Percentiles rank a stretch among this genome's conserved stretches.
Evolutionary conservation across 2,797 vertebrate genomes (phyloP).

Genomic region (Micropoecilia bifurca): DNA sequence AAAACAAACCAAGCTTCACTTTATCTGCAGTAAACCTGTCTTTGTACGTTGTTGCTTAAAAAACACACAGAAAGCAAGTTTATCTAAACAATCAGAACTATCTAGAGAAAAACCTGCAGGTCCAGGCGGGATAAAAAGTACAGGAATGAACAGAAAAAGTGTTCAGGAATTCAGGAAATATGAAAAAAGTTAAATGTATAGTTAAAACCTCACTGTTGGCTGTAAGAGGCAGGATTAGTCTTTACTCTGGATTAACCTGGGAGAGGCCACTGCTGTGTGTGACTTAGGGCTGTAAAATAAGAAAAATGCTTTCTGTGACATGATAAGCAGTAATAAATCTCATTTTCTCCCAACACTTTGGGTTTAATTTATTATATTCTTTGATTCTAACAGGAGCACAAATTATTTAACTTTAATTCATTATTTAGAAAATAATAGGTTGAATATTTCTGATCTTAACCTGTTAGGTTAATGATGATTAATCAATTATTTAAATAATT

Average conservation of each 20-base stretch:
- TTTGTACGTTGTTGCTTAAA: not conserved
- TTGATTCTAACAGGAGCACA: too few relatives aligned
- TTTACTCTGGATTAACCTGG: constrained; percentile 18
- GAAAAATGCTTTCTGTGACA: not conserved
- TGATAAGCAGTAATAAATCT: constrained; percentile 10
- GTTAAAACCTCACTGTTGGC: constrained; percentile 27
- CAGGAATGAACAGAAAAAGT: not conserved
- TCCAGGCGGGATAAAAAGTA: not conserved
- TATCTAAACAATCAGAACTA: not conserved
- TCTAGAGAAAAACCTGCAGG: not conserved
- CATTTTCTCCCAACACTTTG: not conserved
- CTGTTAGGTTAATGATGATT: not conserved
- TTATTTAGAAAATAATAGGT: not conserved
- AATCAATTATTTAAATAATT: too few relatives aligned
- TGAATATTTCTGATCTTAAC: not conserved
- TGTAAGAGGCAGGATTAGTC: constrained; percentile 32
- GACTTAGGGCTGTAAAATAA: constrained; percentile 10
- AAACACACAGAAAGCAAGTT: not conserved
- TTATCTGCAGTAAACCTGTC: not conserved
- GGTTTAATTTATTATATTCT: not conserved
- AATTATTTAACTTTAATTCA: not conserved
- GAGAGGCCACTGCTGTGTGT: not conserved
- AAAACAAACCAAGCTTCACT: not conserved
- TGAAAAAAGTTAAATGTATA: constrained; percentile 30
- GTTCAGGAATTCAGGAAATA: not conserved